These are phyloP conservation scores for Callosobruchus maculatus DNA, from an alignment of 2,888 invertebrate species.

Conservation along the genomic window DNA sequence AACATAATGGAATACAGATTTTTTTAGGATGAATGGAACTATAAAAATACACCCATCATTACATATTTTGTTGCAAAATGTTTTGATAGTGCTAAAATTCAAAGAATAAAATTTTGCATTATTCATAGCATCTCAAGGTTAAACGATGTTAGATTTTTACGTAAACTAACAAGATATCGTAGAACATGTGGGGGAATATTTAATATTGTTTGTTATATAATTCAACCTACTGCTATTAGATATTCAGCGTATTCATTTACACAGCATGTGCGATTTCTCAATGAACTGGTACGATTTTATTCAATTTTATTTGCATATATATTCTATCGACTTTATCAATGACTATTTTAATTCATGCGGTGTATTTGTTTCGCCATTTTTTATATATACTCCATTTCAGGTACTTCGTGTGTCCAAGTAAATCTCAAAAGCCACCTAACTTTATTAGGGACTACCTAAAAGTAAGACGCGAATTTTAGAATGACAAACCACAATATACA, in stretches of 20 bases:
- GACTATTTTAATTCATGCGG: no score
- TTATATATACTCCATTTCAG: background rate
- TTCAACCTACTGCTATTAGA: background rate
- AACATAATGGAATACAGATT: no score
- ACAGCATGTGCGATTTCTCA: background rate
- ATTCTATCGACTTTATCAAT: no score
- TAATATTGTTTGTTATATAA: background rate
- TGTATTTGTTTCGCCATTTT: no score
- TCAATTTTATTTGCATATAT: no score
- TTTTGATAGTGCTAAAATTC: background rate
- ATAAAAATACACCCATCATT: no score
- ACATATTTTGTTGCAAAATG: no score
- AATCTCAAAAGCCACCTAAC: background rate
- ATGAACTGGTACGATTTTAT: background rate
- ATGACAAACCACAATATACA: background rate
- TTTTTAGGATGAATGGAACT: no score
- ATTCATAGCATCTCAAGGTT: background rate
- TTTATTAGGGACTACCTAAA: background rate
- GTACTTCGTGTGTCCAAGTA: background rate
- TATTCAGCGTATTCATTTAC: no score
- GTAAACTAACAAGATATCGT: background rate
- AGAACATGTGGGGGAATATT: background rate
- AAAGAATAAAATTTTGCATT: background rate
- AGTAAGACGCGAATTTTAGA: background rate
- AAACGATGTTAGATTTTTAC: background rate